These are phyloP conservation scores for Callyntrura guangdongensis DNA, from an alignment of 2,888 invertebrate genomes.

Conservation along the genomic window DNA sequence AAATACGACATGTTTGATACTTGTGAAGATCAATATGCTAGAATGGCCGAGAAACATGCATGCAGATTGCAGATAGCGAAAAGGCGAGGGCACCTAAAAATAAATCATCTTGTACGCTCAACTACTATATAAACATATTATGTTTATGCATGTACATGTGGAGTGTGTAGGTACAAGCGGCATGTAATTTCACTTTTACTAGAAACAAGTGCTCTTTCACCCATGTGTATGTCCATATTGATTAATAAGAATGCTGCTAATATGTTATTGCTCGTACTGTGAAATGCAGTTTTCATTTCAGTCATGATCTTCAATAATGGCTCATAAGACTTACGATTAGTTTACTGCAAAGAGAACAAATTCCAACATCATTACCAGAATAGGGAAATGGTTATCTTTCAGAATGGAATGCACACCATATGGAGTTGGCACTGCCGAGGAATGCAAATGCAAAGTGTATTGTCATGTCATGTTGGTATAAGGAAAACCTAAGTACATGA, in stretches of 20 bases:
- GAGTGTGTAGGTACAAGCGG: not conserved
- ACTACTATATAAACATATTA: not conserved
- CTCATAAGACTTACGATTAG: not conserved
- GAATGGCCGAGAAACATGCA: not conserved
- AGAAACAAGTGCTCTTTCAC: not conserved
- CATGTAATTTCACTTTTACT: not conserved
- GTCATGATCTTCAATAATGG: conserved; percentile 1
- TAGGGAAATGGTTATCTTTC: not conserved
- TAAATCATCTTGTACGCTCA: not conserved
- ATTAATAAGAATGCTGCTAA: not conserved
- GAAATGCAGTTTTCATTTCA: not conserved
- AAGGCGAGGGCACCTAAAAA: not conserved
- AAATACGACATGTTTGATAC: too few relatives aligned
- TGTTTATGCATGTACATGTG: too few relatives aligned
- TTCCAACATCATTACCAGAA: not conserved
- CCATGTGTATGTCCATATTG: not conserved
- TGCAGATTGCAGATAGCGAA: not conserved
- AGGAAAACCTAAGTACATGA: too few relatives aligned
- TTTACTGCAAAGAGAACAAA: conserved; percentile 11
- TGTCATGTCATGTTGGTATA: too few relatives aligned
- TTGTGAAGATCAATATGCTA: too few relatives aligned
- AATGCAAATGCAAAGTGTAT: not conserved
- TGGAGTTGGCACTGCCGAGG: not conserved
- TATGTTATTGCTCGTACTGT: not conserved
- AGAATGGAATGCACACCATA: not conserved